Evolutionary conservation across 2,888 invertebrate species (phyloP).

Genomic region (Drosophila paranaensis): DNA sequence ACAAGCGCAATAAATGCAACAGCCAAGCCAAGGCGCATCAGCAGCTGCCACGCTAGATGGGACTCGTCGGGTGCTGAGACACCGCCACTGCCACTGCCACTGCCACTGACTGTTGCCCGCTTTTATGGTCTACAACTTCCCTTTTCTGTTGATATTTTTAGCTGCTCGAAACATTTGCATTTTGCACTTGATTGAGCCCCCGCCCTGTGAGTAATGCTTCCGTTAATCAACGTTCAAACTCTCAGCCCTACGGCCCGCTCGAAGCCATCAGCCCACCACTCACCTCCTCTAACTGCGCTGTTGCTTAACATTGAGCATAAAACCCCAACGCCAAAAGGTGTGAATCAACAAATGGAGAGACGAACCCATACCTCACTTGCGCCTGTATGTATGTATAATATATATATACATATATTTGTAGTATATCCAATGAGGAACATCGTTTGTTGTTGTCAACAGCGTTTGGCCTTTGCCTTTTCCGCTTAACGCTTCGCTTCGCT

Average conservation of each 20-base stretch:
- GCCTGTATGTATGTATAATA: not conserved
- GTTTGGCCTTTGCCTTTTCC: constrained; percentile 47
- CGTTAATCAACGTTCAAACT: constrained; percentile 64
- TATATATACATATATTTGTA: not conserved
- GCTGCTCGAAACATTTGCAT: constrained; percentile 63
- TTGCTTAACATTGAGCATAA: not conserved
- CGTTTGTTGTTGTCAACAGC: constrained; percentile 44
- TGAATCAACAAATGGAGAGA: constrained; percentile 73
- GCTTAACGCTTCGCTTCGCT: constrained; percentile 56
- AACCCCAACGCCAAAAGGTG: constrained; percentile 62
- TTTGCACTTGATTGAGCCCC: constrained; percentile 71
- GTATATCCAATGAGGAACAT: constrained; percentile 19
- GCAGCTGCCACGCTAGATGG: not conserved
- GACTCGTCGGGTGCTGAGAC: not conserved
- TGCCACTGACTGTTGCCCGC: constrained; percentile 28
- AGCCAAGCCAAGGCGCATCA: constrained; percentile 41
- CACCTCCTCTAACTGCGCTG: not conserved
- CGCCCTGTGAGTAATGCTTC: constrained; percentile 69
- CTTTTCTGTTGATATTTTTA: constrained; percentile 70
- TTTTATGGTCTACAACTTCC: constrained; percentile 67
- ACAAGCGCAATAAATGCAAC: constrained; percentile 80
- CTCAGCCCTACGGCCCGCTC: not conserved
- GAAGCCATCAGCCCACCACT: not conserved
- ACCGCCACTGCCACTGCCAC: constrained; percentile 9
- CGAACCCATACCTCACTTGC: not conserved